phyloP scores from a whole-genome alignment of 1,140 invertebrate genomes.

The Leptinotarsa lineolata region DNA sequence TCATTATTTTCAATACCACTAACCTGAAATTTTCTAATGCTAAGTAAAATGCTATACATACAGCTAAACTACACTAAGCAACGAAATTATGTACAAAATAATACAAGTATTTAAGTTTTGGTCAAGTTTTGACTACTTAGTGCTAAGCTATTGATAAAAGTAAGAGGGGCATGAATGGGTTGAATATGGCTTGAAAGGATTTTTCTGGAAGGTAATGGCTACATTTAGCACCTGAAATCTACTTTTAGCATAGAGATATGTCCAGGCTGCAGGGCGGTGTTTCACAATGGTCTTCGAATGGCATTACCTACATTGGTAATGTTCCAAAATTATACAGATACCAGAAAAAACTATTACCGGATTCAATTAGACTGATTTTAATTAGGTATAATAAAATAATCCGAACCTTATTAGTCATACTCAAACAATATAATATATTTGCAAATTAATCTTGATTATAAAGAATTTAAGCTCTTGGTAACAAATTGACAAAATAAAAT shows the following conservation, averaged over 20 bases:
- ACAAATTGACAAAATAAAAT: no score
- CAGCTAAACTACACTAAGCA: constrained; percentile 55
- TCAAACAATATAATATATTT: no score
- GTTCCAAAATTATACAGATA: no score
- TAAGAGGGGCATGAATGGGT: constrained; percentile 30
- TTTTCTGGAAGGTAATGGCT: constrained; percentile 23
- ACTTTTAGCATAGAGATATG: constrained; percentile 26
- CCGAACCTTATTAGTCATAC: no score
- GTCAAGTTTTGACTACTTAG: constrained; percentile 51
- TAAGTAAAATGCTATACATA: constrained; percentile 57
- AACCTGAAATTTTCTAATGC: constrained; percentile 53
- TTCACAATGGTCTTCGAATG: neutral
- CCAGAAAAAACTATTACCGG: neutral
- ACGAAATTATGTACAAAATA: constrained; percentile 54
- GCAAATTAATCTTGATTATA: no score
- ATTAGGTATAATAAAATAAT: no score
- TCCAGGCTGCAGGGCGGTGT: constrained; percentile 22
- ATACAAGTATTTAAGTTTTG: constrained; percentile 50
- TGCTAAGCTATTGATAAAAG: constrained; percentile 50
- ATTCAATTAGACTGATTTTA: no score
- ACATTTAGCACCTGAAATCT: constrained; percentile 31
- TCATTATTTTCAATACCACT: constrained; percentile 54
- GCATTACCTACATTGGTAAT: no score
- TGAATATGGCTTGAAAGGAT: constrained; percentile 23
- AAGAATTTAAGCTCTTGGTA: no score